Conservation (phyloP, 2,888 invertebrate genomes). For the Diarsia brunnea region DNA sequence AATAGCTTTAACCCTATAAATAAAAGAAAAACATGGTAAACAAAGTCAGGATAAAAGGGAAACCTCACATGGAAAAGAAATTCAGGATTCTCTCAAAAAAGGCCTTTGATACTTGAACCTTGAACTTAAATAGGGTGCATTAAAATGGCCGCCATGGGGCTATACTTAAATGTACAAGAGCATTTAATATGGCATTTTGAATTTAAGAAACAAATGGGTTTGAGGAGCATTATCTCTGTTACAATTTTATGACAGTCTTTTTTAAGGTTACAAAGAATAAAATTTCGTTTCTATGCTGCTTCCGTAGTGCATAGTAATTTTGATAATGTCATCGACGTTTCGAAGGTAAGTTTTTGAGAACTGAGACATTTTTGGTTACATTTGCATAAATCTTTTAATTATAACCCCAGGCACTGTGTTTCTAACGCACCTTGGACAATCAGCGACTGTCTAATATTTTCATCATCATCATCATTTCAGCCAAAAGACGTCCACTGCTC, state of each 20-base stretch:
- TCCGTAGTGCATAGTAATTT: background rate
- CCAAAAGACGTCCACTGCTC: too few relatives aligned
- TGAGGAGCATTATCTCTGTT: background rate
- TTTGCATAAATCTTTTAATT: background rate
- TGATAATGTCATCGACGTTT: background rate
- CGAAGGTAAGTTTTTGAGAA: background rate
- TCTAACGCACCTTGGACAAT: background rate
- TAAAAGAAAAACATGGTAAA: slow-evolving; percentile 25
- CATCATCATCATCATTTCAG: too few relatives aligned
- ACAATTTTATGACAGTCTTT: background rate
- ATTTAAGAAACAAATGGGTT: background rate
- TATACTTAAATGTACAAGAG: background rate
- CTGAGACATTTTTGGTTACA: background rate
- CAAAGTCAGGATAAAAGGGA: slow-evolving; percentile 17
- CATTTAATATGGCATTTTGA: background rate
- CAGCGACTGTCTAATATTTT: background rate
- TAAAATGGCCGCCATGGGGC: background rate
- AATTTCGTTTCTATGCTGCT: background rate
- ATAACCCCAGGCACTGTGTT: background rate
- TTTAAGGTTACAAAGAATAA: background rate
- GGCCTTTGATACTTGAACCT: slow-evolving; percentile 42
- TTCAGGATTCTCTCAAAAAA: slow-evolving; percentile 7
- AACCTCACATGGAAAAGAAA: slow-evolving; percentile 7
- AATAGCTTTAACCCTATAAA: slow-evolving; percentile 35
- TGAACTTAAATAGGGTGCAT: slow-evolving; percentile 9